phyloP scores from a whole-genome alignment of 2,113 vertebrate genomes.

The Toxotes jaculatrix region DNA sequence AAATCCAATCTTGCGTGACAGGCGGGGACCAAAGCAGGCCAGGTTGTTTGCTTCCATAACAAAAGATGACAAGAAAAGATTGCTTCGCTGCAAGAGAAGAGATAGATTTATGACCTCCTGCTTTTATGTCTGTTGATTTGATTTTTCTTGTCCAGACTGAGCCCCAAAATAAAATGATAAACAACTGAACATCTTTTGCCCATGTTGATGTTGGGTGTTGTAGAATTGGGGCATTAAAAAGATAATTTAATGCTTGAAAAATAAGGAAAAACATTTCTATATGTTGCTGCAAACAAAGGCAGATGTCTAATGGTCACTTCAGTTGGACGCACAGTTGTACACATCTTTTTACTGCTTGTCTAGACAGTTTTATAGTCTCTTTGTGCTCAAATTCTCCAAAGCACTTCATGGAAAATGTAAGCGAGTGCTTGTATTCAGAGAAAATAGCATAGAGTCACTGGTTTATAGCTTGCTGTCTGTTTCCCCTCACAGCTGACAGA shows the following conservation, averaged over 20 bases:
- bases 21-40: slow-evolving; percentile 43
- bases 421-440: slow-evolving; percentile 15
- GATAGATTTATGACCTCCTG: slow-evolving; percentile 50
- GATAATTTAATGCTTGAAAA: slow-evolving; percentile 19
- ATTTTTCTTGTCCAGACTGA: slow-evolving; percentile 21
- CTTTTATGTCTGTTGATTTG: slow-evolving; percentile 49
- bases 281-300: slow-evolving; percentile 40
- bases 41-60: slow-evolving; percentile 66
- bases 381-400: slow-evolving; percentile 49
- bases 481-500: slow-evolving; percentile 28
- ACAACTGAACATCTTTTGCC: slow-evolving; percentile 28
- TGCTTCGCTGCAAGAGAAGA: slow-evolving; percentile 37
- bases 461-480: slow-evolving; percentile 31
- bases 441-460: slow-evolving; percentile 26
- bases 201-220: background rate
- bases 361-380: slow-evolving; percentile 43
- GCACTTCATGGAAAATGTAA: slow-evolving; percentile 38
- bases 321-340: slow-evolving; percentile 16
- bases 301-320: slow-evolving; percentile 43
- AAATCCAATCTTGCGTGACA: slow-evolving; percentile 68
- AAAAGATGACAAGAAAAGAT: slow-evolving; percentile 61
- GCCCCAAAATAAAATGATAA: slow-evolving; percentile 19
- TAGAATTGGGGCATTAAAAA: background rate
- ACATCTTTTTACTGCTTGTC: slow-evolving; percentile 55
- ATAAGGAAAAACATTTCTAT: slow-evolving; percentile 1